Base-by-base conservation (phyloP, 1,140 invertebrate species). In the Ceratosolen solmsi region DNA sequence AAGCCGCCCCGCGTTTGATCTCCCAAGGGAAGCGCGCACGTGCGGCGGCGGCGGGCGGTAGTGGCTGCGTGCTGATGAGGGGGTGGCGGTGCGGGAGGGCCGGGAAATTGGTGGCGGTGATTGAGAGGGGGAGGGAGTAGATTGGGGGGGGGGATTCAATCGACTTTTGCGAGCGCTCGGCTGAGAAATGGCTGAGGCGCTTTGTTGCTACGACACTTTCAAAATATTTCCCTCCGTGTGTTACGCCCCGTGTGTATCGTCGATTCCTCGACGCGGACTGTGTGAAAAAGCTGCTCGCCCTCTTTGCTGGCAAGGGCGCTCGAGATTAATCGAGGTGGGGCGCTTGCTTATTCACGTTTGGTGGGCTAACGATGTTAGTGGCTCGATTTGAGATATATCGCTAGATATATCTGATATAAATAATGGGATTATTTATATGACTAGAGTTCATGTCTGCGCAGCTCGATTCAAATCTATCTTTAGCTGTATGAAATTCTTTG, bases 1-100 rank as follows among this genome's bases (percentile, higher is more conserved):
- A 54, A 22, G 51, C 20, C 7, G 58, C n/a, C 8, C 58, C 11
- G 56, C 38, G 68, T 82, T 82, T 82, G 80, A 82, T 82, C 74
- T 82, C 56, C 20, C 51, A 38, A 49, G 73, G 65, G 51, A n/a
- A 25, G 46, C n/a, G 41, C 15, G 75, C 54, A 36, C 46, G 56
- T 58, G 75, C 33, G 58, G 22, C 27, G 15, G 13, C 30, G n/a
- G 1, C 11, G 27, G 9, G 41, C 41, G 2, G 71, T 41, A 56
- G 2, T 58, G 5, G 54, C 38, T 8, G n/a, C n/a, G n/a, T n/a
- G n/a, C n/a, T n/a, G n/a, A n/a, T n/a, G n/a, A n/a, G n/a, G n/a
- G n/a, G n/a, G n/a, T n/a, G n/a, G n/a, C n/a, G n/a, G n/a, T n/a
- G n/a, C n/a, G n/a, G n/a, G n/a, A n/a, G n/a, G n/a, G n/a, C n/a